A percentile compares a stretch with the other conserved stretches of the same genome.
These are phyloP conservation scores for Chelonoidis abingdonii DNA, from an alignment of 2,113 vertebrate species.

Conservation along the genomic window DNA sequence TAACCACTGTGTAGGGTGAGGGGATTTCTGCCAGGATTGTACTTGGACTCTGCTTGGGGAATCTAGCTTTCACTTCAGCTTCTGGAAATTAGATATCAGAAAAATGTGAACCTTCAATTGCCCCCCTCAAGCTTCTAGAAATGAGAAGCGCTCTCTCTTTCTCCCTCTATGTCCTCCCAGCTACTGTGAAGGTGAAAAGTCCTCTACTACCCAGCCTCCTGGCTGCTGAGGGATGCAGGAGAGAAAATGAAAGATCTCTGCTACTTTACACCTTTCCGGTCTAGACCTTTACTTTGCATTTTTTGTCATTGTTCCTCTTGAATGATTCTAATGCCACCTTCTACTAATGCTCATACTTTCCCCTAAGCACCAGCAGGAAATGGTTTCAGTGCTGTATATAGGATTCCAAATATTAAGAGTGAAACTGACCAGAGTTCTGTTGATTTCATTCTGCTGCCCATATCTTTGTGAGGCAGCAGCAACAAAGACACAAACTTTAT, in stretches of 20 bases:
- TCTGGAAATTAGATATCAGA: not conserved
- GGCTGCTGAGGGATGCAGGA: not conserved
- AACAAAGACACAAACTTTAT: not conserved
- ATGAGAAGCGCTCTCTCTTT: not conserved
- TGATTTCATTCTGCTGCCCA: not conserved
- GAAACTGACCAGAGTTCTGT: not conserved
- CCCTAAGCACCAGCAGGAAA: not conserved
- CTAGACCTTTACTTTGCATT: not conserved
- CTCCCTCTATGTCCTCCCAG: not conserved
- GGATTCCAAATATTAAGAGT: slow-evolving; percentile 24
- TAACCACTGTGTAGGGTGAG: not conserved
- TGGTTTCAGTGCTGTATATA: not conserved
- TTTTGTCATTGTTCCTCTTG: not conserved
- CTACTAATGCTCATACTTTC: not conserved
- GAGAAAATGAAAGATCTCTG: not conserved
- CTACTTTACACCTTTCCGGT: not conserved
- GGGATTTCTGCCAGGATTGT: not conserved
- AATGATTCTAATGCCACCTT: not conserved
- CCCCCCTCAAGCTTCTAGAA: not conserved
- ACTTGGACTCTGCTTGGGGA: not conserved
- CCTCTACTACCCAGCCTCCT: not conserved
- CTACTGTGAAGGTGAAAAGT: not conserved
- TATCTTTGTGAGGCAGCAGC: not conserved
- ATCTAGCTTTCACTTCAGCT: not conserved
- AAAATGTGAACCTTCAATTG: not conserved